These are phyloP conservation scores for Apodemia mormo DNA, from an alignment of 2,888 invertebrate species.

Conservation along the genomic window DNA sequence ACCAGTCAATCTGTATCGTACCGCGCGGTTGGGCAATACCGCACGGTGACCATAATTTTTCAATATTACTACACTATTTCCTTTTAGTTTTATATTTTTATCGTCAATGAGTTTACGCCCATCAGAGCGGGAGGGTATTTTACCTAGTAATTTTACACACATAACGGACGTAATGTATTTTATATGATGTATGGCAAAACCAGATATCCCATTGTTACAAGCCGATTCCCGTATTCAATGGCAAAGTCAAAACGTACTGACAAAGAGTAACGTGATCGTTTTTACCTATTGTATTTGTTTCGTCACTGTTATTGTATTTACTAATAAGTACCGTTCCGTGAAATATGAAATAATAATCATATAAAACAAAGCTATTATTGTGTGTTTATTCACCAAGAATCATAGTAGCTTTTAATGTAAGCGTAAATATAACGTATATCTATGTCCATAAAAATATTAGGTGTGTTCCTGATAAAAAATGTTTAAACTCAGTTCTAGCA, in stretches of 20 bases:
- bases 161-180: neutral
- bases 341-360: constrained; percentile 23
- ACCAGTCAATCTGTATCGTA: no score
- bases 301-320: neutral
- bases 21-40: no score
- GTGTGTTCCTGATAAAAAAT: no score
- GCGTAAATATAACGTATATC: no score
- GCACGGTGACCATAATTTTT: no score
- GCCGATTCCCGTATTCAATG: neutral
- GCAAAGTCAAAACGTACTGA: neutral
- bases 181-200: neutral
- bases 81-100: no score
- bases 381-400: neutral
- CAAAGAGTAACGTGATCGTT: constrained; percentile 1
- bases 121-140: no score
- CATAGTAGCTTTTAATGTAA: neutral
- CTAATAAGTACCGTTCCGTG: neutral
- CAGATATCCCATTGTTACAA: neutral
- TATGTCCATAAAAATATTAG: no score
- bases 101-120: no score
- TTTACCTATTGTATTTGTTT: neutral
- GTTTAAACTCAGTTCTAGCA: no score
- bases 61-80: no score
- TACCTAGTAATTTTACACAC: no score
- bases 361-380: constrained; percentile 17